Evolutionary conservation across 2,888 invertebrate species (phyloP), one percentile per base, ranked within the genome.

Genomic region (Tricholauxania praeusta): DNA sequence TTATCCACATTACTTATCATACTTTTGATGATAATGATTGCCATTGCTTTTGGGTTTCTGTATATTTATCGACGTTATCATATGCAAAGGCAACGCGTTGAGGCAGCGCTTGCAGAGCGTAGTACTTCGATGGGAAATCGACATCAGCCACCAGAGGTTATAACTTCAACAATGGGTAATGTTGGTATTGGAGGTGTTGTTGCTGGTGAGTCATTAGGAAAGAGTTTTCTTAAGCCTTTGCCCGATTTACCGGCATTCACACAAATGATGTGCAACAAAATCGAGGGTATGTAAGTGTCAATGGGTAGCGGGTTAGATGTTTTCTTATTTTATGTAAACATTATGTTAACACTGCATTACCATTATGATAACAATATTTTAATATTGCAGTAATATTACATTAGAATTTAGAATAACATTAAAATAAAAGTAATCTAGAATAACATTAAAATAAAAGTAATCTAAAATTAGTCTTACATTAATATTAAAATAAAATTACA

Each of bases 221-320:
- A 85, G 71, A 82, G 79, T 72, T 84, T 83, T 60, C 77, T 84
- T 1, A 86, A 87, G 49, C 87, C 87, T 3, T 74, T 87, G 69
- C 87, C 87, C 0, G 84, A 84, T 72, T 76, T 84, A 52, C 87
- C 82, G 48, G 83, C 81, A 1, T 82, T 82, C 72, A 83, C 81
- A 48, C 83, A 83, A 77, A 78, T 81, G 78, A 75, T 83, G 55
- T 78, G 80, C 76, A 83, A 79, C 77, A 82, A 83, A 79, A 84
- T 82, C 80, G 87, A 86, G 76, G 86, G 86, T 86, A 83, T 82
- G 87, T 85, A 84, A 83, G 81, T 82, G 82, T 81, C 82, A 68
- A 59, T 57, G 48, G 55, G 32, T 12, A 32, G 68, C 39, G 39
- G 39, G 39, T 22, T 32, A 62, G 65, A 48, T 63, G 17, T 55